phyloP scores from a whole-genome alignment of 1,140 invertebrate genomes.

The Pseudomyrmex gracilis region DNA sequence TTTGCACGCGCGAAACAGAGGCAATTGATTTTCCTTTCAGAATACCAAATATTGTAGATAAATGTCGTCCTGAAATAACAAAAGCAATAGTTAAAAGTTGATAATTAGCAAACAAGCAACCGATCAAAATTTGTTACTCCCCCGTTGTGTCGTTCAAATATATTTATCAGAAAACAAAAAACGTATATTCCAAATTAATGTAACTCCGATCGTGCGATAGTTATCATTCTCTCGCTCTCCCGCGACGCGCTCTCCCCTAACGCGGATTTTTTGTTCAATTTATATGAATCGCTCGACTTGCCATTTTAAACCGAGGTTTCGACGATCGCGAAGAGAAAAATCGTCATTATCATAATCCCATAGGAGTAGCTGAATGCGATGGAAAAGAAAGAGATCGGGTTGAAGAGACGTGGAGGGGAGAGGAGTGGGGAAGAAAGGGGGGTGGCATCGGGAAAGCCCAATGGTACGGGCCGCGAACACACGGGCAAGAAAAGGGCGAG shows the following conservation, averaged over 20 bases:
- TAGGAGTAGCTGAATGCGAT: conserved; percentile 59
- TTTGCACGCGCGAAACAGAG: neutral
- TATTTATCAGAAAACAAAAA: neutral
- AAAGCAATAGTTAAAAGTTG: neutral
- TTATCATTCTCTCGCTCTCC: neutral
- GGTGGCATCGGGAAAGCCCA: conserved; percentile 26
- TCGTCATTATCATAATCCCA: conserved; percentile 71
- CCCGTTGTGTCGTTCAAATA: neutral
- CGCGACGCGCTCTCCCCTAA: neutral
- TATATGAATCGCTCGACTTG: conserved; percentile 62
- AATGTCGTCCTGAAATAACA: neutral
- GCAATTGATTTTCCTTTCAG: neutral
- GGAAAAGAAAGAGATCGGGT: conserved; percentile 37
- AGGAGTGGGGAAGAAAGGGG: neutral
- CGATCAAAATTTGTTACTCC: neutral
- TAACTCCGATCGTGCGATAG: neutral
- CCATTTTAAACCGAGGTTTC: conserved; percentile 68
- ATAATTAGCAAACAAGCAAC: neutral
- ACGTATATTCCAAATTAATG: neutral
- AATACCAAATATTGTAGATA: neutral
- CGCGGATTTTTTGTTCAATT: conserved; percentile 48
- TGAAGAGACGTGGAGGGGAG: neutral
- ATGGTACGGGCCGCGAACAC: conserved; percentile 13
- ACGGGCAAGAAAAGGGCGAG: conserved; percentile 35
- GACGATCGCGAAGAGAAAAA: conserved; percentile 39